Conservation (phyloP, 2,113 vertebrate species). For the Callorhinus ursinus region DNA sequence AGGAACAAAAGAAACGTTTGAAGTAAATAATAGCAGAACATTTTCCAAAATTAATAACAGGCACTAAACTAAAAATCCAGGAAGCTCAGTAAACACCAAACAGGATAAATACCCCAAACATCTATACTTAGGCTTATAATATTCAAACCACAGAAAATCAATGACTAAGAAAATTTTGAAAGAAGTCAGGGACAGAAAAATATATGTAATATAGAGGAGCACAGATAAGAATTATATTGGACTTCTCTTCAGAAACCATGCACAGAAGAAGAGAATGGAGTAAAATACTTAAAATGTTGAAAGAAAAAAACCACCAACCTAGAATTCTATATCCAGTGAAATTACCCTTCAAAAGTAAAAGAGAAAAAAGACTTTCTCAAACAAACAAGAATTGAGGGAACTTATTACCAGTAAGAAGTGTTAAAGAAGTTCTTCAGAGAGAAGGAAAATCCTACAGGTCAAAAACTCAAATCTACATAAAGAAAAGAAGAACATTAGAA, state of each 20-base stretch:
- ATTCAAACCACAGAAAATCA: background rate
- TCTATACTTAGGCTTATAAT: background rate
- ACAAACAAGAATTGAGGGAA: background rate
- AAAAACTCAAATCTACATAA: background rate
- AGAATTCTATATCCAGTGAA: background rate
- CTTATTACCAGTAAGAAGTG: background rate
- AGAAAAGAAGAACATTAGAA: background rate
- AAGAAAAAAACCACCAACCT: background rate
- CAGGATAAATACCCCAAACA: background rate
- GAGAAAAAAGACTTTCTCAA: background rate
- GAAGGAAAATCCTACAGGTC: background rate
- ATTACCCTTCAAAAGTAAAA: background rate
- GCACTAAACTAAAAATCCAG: background rate
- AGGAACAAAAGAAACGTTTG: background rate
- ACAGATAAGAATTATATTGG: background rate
- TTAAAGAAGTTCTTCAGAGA: constrained; percentile 2
- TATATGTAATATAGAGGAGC: background rate
- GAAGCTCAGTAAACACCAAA: background rate
- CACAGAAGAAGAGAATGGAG: background rate
- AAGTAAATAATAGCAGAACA: background rate
- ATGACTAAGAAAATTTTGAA: background rate
- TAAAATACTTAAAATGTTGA: background rate
- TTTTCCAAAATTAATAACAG: background rate
- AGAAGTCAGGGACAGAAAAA: background rate
- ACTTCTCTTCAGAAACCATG: background rate